A percentile compares a stretch with the other conserved stretches of the same genome.
These are phyloP conservation scores for Apocheima hispidaria DNA, from an alignment of 2,888 invertebrate genomes.

Conservation along the genomic window DNA sequence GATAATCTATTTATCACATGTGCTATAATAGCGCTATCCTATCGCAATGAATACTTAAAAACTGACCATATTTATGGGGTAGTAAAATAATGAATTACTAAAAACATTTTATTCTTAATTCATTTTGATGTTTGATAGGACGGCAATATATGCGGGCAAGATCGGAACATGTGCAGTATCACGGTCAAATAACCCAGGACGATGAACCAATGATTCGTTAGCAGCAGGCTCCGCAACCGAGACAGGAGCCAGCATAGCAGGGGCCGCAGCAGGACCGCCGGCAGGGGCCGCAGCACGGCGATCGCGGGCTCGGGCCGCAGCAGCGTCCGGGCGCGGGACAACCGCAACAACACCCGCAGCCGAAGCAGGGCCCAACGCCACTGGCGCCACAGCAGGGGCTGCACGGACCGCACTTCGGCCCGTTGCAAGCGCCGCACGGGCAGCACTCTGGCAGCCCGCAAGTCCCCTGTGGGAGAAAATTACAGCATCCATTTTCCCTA, in stretches of 20 bases:
- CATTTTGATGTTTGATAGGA: not conserved
- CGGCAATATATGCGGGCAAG: too few relatives aligned
- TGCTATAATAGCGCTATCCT: too few relatives aligned
- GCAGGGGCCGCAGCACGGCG: conserved; percentile 7
- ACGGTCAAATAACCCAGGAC: not conserved
- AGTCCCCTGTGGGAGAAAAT: conserved; percentile 7
- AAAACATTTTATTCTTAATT: not conserved
- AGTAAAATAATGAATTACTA: not conserved
- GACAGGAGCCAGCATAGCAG: conserved; percentile 14
- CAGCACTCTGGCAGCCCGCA: conserved; percentile 24
- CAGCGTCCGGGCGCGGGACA: conserved; percentile 7
- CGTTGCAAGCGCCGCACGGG: conserved; percentile 24
- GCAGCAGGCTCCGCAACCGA: conserved; percentile 11
- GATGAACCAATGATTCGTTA: not conserved
- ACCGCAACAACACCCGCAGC: conserved; percentile 6
- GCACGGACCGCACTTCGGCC: conserved; percentile 11
- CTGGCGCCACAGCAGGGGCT: conserved; percentile 19
- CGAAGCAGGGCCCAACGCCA: conserved; percentile 4
- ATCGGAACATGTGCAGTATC: not conserved
- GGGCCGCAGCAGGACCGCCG: conserved; percentile 11
- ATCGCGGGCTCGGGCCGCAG: conserved; percentile 4
- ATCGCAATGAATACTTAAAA: too few relatives aligned
- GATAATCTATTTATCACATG: too few relatives aligned
- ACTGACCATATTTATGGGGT: too few relatives aligned
- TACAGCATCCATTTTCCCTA: conserved; percentile 11